Percentiles rank a stretch among this genome's conserved stretches.
Conservation (phyloP, 2,888 invertebrate species). For the Tetrapedia diversipes region DNA sequence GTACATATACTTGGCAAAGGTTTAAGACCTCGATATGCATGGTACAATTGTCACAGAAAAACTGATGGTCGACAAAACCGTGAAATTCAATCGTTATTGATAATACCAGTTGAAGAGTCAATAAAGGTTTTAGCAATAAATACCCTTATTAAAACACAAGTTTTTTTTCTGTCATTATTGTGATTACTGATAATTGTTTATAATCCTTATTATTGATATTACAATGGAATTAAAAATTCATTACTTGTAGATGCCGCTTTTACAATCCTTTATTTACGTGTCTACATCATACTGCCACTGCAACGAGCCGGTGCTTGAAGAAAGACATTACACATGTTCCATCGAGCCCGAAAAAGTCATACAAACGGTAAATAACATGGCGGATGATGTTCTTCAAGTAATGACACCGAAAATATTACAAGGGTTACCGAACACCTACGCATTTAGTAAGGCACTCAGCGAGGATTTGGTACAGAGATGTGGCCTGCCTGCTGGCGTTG, state of each 20-base stretch:
- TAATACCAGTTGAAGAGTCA: no score
- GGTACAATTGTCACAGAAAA: no score
- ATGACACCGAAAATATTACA: conserved; percentile 88
- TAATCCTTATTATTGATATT: no score
- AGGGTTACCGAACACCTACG: conserved; percentile 97
- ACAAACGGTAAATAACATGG: conserved; percentile 87
- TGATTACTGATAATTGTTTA: no score
- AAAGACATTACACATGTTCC: conserved; percentile 89
- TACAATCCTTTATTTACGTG: conserved; percentile 89
- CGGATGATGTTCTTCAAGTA: conserved; percentile 86
- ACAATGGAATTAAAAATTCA: not conserved
- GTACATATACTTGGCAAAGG: no score
- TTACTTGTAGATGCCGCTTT: conserved; percentile 70
- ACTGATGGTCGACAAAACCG: no score
- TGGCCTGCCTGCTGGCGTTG: conserved; percentile 90
- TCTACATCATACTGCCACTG: conserved; percentile 97
- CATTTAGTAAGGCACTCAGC: conserved; percentile 96
- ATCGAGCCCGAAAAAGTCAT: conserved; percentile 86
- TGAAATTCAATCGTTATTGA: no score
- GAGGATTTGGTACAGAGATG: conserved; percentile 92
- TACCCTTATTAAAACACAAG: no score
- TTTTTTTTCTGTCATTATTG: no score
- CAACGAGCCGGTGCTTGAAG: conserved; percentile 90
- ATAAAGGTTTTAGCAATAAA: no score
- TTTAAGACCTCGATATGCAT: no score